Evolutionary conservation across 2,797 vertebrate species (phyloP), one percentile per base, ranked within the genome.

Genomic region (Aldrovandia affinis): DNA sequence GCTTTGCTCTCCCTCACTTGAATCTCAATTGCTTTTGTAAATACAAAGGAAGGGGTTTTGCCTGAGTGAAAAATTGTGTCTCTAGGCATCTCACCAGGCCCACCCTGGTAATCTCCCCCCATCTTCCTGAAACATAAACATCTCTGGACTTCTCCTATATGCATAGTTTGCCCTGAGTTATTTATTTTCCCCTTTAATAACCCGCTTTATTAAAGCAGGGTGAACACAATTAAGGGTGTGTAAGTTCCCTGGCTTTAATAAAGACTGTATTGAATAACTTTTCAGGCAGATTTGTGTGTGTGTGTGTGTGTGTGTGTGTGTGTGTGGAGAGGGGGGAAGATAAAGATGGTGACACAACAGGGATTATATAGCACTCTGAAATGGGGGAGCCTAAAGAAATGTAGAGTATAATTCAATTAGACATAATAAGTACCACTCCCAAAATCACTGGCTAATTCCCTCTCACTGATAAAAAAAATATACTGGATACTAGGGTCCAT

Each of bases 201-300:
- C 88, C 61, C 89, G 87, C 55, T 92, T 93, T 93, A 94, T 93
- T 92, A 93, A 90, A 90, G 83, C 86, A 89, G 92, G 92, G 92
- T 92, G 89, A 94, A 92, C 94, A 92, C 91, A 92, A 94, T 93
- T 91, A 92, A 12, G 84, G 80, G 85, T 89, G 89, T 91, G 89
- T 88, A 83, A 88, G 90, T 86, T 89, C 86, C 85, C 85, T 80
- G 89, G 86, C 87, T 92, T 91, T 91, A 94, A 92, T 90, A 86
- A 83, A 84, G 86, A 70, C 86, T 88, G 92, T 93, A 91, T 93
- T 93, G 85, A 93, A 93, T 93, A 91, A 93, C 86, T 70, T 50
- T 80, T 85, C 82, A 90, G 83, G 78, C 55, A 85, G 12, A 39
- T 87, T 84, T 25, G 20, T 0, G 15, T 33, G 4, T 28, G 28